Evolutionary conservation across 2,113 vertebrate genomes (phyloP).

Genomic region (Trochalopteron elliotii): DNA sequence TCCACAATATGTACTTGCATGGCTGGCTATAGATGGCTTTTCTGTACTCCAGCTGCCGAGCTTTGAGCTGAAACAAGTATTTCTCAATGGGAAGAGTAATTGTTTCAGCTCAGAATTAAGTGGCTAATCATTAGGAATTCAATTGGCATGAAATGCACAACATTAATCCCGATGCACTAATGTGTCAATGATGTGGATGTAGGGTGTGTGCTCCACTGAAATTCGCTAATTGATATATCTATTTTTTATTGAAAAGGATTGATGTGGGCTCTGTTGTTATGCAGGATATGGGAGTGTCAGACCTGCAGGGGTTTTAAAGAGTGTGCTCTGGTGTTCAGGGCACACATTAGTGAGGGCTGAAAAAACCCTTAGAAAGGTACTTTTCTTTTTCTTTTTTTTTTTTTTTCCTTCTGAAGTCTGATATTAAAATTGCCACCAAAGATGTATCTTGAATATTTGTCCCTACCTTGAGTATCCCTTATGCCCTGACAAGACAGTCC

Average conservation of each 20-base stretch:
- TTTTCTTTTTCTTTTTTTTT: no score
- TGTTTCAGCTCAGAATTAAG: slow-evolving; percentile 45
- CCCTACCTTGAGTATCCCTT: neutral
- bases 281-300: neutral
- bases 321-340: neutral
- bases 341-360: neutral
- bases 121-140: slow-evolving; percentile 44
- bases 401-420: neutral
- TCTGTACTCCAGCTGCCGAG: neutral
- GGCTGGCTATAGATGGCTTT: neutral
- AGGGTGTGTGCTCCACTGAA: neutral
- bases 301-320: neutral
- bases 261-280: neutral
- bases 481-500: no score
- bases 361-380: neutral
- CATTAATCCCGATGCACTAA: neutral
- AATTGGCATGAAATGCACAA: neutral
- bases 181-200: neutral
- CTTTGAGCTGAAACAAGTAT: neutral
- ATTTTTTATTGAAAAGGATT: neutral
- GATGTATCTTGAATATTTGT: neutral
- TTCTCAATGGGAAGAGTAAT: slow-evolving; percentile 4
- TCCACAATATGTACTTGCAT: neutral
- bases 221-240: neutral
- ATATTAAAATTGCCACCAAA: neutral